Percentiles rank a stretch among this genome's conserved stretches.
Evolutionary conservation across 1,140 invertebrate genomes (phyloP).

Genomic region (Macrostomum lignano): DNA sequence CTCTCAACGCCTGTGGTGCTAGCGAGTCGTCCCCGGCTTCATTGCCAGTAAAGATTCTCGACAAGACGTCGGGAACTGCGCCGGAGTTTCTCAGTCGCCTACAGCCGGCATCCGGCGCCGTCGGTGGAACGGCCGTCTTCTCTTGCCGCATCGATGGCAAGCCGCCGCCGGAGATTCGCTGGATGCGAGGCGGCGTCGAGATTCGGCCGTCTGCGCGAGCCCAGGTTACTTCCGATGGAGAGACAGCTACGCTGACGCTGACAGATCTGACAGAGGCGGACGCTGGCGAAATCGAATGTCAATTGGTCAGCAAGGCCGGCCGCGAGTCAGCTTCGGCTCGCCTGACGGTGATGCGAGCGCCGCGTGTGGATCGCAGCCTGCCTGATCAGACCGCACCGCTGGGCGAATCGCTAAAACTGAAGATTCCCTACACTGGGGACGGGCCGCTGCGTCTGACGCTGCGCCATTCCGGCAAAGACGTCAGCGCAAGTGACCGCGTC

Average conservation of each 20-base stretch:
- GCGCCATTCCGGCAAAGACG: slow-evolving; percentile 44
- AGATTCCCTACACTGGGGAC: slow-evolving; percentile 38
- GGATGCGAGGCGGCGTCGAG: slow-evolving; percentile 71
- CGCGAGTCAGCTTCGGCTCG: slow-evolving; percentile 51
- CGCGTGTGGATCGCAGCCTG: too few relatives aligned
- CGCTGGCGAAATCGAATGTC: slow-evolving; percentile 79
- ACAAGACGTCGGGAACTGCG: slow-evolving; percentile 44
- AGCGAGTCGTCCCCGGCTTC: slow-evolving; percentile 39
- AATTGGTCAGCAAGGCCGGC: slow-evolving; percentile 66
- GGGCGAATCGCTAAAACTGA: slow-evolving; percentile 27
- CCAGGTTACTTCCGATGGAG: slow-evolving; percentile 36
- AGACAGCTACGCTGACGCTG: slow-evolving; percentile 53
- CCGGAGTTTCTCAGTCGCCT: slow-evolving; percentile 66
- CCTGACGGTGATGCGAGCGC: slow-evolving; percentile 50
- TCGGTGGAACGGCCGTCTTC: slow-evolving; percentile 53
- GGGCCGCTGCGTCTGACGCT: slow-evolving; percentile 57
- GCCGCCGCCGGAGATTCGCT: slow-evolving; percentile 55
- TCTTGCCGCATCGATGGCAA: slow-evolving; percentile 62
- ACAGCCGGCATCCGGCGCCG: slow-evolving; percentile 44
- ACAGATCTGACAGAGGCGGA: slow-evolving; percentile 62
- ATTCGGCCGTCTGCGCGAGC: slow-evolving; percentile 41
- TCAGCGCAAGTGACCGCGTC: slow-evolving; percentile 40
- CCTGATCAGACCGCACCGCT: slow-evolving; percentile 16
- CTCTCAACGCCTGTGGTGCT: slow-evolving; percentile 74
- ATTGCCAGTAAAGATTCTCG: slow-evolving; percentile 13